Percentiles rank a stretch among this genome's conserved stretches.
phyloP scores from a whole-genome alignment of 2,888 invertebrate genomes.

The Leptopilina syphax region DNA sequence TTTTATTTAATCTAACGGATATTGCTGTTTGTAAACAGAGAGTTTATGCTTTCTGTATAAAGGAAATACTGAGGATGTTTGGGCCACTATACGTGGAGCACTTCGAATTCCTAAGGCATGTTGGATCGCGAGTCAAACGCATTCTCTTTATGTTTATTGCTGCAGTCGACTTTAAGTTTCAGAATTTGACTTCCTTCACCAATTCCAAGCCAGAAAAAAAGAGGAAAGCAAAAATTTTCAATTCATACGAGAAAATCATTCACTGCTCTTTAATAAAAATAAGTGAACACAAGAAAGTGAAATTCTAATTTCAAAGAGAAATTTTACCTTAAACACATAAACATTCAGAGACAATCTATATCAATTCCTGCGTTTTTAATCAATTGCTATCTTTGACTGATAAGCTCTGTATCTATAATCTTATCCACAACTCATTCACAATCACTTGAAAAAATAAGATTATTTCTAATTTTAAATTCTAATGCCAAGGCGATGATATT shows the following conservation, averaged over 20 bases:
- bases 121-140: constrained; percentile 73
- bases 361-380: not conserved
- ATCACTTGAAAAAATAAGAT: constrained; percentile 2
- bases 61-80: constrained; percentile 70
- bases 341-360: not conserved
- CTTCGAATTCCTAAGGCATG: constrained; percentile 72
- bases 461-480: constrained; percentile 12
- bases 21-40: constrained; percentile 21
- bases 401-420: not conserved
- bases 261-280: too few species aligned
- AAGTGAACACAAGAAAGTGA: too few species aligned
- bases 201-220: not conserved
- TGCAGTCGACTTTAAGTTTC: constrained; percentile 52
- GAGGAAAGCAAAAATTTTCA: not conserved
- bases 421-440: not conserved
- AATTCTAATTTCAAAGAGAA: too few species aligned
- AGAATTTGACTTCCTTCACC: constrained; percentile 4
- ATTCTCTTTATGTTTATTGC: constrained; percentile 72
- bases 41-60: constrained; percentile 63
- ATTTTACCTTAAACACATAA: too few species aligned
- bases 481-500: constrained; percentile 15
- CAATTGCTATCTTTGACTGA: not conserved
- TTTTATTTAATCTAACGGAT: not conserved
- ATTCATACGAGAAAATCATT: not conserved
- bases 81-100: constrained; percentile 64